These are phyloP conservation scores for Drosophila macrospina DNA, from an alignment of 2,888 invertebrate species.

Conservation along the genomic window DNA sequence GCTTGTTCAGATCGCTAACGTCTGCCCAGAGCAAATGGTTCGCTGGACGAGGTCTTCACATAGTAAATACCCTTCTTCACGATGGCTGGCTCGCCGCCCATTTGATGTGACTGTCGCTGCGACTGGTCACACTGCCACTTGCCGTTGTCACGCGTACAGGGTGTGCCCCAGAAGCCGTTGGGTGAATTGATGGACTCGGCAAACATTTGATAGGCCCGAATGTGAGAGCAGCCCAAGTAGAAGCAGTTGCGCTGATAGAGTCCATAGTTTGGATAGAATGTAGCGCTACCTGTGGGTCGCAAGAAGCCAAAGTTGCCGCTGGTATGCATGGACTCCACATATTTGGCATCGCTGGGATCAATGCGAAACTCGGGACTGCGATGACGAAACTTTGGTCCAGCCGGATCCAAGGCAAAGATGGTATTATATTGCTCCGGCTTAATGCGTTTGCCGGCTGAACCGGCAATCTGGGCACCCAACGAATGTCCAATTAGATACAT, in stretches of 20 bases:
- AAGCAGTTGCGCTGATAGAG: conserved; percentile 76
- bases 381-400: conserved; percentile 79
- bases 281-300: conserved; percentile 82
- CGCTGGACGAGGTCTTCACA: conserved; percentile 71
- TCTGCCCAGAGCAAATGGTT: conserved; percentile 78
- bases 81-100: conserved; percentile 82
- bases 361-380: conserved; percentile 77
- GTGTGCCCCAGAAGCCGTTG: conserved; percentile 81
- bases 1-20: no score
- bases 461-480: conserved; percentile 84
- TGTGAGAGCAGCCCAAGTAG: conserved; percentile 82
- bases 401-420: conserved; percentile 85
- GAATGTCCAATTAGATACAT: conserved; percentile 84
- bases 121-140: conserved; percentile 75
- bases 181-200: conserved; percentile 81
- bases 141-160: conserved; percentile 58
- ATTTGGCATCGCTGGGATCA: conserved; percentile 81
- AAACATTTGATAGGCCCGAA: conserved; percentile 82
- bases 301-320: conserved; percentile 82
- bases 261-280: conserved; percentile 85
- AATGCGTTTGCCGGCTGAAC: conserved; percentile 80
- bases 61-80: conserved; percentile 76
- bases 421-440: conserved; percentile 76
- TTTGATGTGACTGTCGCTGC: conserved; percentile 55
- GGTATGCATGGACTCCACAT: conserved; percentile 85